phyloP scores from a whole-genome alignment of 2,113 vertebrate genomes.

The Cephalopholis sonnerati region DNA sequence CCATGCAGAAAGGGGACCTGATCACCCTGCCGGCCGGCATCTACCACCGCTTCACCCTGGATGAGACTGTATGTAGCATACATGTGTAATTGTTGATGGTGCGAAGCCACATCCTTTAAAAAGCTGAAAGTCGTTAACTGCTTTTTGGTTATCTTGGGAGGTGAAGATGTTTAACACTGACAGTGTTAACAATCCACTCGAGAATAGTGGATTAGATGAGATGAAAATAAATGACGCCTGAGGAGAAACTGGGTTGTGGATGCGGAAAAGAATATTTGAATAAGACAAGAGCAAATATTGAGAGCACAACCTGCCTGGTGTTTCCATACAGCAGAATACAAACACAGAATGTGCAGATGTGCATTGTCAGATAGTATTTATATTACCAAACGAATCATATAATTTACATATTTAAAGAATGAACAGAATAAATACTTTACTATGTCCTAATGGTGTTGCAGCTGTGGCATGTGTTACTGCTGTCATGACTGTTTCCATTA shows the following conservation, averaged over 20 bases:
- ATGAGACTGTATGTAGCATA: slow-evolving; percentile 86
- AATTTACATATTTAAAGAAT: neutral
- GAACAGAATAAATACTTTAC: neutral
- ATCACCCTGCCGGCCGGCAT: slow-evolving; percentile 95
- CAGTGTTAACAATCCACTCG: neutral
- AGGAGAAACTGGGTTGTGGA: neutral
- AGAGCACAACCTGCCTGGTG: neutral
- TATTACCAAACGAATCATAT: too few relatives aligned
- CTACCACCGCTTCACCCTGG: slow-evolving; percentile 95
- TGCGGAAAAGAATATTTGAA: neutral
- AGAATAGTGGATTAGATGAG: neutral
- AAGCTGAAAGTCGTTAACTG: neutral
- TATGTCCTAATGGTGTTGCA: too few relatives aligned
- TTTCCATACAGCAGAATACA: neutral
- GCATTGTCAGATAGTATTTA: neutral
- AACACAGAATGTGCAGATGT: neutral
- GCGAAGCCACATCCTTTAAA: neutral
- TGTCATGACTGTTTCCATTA: neutral
- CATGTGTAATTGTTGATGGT: neutral
- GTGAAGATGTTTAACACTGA: neutral
- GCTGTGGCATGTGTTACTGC: too few relatives aligned
- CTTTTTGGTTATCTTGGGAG: neutral
- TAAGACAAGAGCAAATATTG: neutral
- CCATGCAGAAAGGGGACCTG: slow-evolving; percentile 92
- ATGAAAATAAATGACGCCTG: neutral